These are phyloP conservation scores for Achatina immaculata DNA, from an alignment of 1,140 invertebrate species.

Conservation along the genomic window DNA sequence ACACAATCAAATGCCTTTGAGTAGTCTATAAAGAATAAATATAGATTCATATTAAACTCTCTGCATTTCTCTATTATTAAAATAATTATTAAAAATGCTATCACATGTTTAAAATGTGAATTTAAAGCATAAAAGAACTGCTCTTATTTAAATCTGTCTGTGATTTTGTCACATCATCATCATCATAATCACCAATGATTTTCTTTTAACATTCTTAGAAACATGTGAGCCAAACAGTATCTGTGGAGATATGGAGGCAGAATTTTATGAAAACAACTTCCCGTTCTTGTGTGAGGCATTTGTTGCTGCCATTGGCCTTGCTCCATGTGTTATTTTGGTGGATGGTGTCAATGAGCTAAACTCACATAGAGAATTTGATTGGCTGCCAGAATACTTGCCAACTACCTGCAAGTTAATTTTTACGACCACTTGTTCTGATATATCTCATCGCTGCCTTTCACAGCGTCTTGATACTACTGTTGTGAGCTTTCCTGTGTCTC, in stretches of 20 bases:
- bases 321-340: slow-evolving; percentile 65
- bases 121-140: too few species aligned
- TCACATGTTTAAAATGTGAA: too few species aligned
- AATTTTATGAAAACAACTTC: slow-evolving; percentile 44
- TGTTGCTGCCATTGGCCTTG: slow-evolving; percentile 55
- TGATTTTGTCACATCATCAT: too few species aligned
- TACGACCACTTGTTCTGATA: slow-evolving; percentile 60
- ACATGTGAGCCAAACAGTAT: not conserved
- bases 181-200: too few species aligned
- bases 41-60: too few species aligned
- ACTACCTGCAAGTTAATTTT: slow-evolving; percentile 63
- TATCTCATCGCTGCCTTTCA: slow-evolving; percentile 52
- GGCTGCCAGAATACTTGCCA: slow-evolving; percentile 65
- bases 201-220: not conserved
- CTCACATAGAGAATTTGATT: slow-evolving; percentile 60
- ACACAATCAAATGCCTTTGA: too few species aligned
- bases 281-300: slow-evolving; percentile 62
- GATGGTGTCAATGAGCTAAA: slow-evolving; percentile 67
- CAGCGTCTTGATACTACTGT: slow-evolving; percentile 54
- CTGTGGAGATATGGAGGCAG: slow-evolving; percentile 18
- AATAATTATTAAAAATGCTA: too few species aligned
- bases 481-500: slow-evolving; percentile 46
- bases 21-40: too few species aligned
- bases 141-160: too few species aligned
- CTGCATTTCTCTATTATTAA: too few species aligned